These are phyloP conservation scores for Charadrius vociferus DNA, from an alignment of 2,113 vertebrate genomes.

Conservation along the genomic window DNA sequence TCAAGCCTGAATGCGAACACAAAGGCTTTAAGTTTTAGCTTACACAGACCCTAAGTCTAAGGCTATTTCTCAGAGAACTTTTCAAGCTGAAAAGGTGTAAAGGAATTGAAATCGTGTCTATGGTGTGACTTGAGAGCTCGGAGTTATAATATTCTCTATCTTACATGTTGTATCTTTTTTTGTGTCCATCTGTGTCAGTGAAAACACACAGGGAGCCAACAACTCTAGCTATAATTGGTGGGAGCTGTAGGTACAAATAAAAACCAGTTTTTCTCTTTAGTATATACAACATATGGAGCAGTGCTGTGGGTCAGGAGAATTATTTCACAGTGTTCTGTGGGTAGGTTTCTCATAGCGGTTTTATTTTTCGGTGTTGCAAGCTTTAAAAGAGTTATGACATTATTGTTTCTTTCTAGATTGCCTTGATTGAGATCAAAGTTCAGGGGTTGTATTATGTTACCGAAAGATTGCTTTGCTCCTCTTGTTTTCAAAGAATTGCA, in stretches of 20 bases:
- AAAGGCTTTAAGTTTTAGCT: neutral
- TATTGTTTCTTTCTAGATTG: neutral
- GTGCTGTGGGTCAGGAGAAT: neutral
- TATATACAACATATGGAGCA: constrained; percentile 17
- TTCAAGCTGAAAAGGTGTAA: neutral
- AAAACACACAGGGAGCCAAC: neutral
- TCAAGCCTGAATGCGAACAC: neutral
- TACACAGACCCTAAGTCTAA: neutral
- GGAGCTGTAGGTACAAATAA: constrained; percentile 33
- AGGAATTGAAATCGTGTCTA: neutral
- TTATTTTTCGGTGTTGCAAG: neutral
- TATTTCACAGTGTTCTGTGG: neutral
- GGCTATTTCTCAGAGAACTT: neutral
- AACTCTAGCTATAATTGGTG: neutral
- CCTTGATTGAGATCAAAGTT: constrained; percentile 41
- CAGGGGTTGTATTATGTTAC: neutral
- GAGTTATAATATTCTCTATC: neutral
- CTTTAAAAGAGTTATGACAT: neutral
- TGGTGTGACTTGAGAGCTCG: neutral
- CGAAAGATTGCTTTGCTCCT: neutral
- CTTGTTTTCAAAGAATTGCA: neutral
- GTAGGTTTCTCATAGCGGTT: neutral
- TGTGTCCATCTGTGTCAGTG: constrained; percentile 16
- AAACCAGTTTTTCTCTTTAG: neutral
- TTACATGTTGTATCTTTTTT: neutral